Percentiles rank a stretch among this genome's conserved stretches.
Evolutionary conservation across 2,797 vertebrate species (phyloP).

Genomic region (Sardinella longiceps): DNA sequence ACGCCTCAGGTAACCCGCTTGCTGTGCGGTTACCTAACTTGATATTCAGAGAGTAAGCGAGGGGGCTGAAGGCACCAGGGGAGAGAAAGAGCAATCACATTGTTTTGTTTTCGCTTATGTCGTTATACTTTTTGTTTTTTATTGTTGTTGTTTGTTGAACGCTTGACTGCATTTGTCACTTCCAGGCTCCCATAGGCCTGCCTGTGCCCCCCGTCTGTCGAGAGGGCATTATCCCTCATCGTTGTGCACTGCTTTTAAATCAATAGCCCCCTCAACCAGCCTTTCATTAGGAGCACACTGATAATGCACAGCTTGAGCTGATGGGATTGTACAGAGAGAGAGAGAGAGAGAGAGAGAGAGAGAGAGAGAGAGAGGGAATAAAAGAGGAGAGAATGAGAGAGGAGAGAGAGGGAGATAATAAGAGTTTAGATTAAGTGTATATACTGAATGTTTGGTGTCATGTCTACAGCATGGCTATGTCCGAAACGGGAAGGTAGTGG

Average conservation of each 20-base stretch:
- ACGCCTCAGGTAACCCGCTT: neutral
- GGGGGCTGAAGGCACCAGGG: neutral
- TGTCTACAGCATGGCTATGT: too few species aligned
- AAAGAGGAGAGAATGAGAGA: too few species aligned
- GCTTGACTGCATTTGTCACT: slow-evolving; percentile 10
- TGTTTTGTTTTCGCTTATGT: neutral
- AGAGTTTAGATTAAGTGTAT: too few species aligned
- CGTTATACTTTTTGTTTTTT: neutral
- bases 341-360: neutral
- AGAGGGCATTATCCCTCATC: slow-evolving; percentile 47
- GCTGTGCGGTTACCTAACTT: neutral
- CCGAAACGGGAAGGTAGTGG: too few species aligned
- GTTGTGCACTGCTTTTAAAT: slow-evolving; percentile 50
- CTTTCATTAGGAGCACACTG: slow-evolving; percentile 45
- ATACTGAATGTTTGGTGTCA: neutral
- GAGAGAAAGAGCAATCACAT: neutral
- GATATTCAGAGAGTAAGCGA: neutral
- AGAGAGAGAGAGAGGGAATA: too few species aligned
- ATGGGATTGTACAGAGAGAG: slow-evolving; percentile 32
- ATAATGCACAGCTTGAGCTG: slow-evolving; percentile 44
- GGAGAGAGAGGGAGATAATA: neutral
- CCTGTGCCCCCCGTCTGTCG: slow-evolving; percentile 41
- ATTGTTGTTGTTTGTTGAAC: neutral
- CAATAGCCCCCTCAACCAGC: slow-evolving; percentile 42
- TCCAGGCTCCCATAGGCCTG: slow-evolving; percentile 33